Evolutionary conservation across 2,888 invertebrate species (phyloP).

Genomic region (Polietes domitor): DNA sequence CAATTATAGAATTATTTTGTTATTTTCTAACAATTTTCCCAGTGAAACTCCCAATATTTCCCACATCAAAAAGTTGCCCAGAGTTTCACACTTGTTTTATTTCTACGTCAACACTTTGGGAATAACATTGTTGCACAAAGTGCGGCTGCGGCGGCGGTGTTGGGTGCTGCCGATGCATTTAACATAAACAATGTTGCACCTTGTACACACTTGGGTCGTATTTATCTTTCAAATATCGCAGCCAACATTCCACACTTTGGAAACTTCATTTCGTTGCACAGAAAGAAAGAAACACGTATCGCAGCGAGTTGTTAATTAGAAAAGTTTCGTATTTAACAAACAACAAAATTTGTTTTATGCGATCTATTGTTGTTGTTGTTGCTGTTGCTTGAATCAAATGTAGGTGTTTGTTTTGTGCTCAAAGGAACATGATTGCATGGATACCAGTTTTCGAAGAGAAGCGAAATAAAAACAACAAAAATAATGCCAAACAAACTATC

Average conservation of each 20-base stretch:
- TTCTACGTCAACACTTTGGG: background rate
- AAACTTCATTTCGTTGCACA: background rate
- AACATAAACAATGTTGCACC: constrained; percentile 2
- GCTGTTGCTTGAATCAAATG: background rate
- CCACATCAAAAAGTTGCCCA: too few relatives aligned
- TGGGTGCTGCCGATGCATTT: background rate
- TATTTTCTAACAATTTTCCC: too few relatives aligned
- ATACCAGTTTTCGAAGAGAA: background rate
- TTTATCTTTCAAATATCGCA: background rate
- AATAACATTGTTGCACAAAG: background rate
- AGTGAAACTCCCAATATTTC: too few relatives aligned
- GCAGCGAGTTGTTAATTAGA: background rate
- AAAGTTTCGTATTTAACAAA: constrained; percentile 7
- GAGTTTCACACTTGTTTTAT: background rate
- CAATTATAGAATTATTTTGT: too few relatives aligned
- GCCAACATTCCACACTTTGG: background rate
- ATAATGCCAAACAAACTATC: background rate
- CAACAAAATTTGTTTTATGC: background rate
- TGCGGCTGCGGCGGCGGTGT: background rate
- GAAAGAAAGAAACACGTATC: background rate
- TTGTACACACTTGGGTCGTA: background rate
- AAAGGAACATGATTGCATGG: constrained; percentile 4
- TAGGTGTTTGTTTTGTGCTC: background rate
- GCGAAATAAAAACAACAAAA: background rate
- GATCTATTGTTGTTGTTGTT: background rate